phyloP scores from a whole-genome alignment of 2,888 invertebrate genomes.

The Zonitis immaculata region DNA sequence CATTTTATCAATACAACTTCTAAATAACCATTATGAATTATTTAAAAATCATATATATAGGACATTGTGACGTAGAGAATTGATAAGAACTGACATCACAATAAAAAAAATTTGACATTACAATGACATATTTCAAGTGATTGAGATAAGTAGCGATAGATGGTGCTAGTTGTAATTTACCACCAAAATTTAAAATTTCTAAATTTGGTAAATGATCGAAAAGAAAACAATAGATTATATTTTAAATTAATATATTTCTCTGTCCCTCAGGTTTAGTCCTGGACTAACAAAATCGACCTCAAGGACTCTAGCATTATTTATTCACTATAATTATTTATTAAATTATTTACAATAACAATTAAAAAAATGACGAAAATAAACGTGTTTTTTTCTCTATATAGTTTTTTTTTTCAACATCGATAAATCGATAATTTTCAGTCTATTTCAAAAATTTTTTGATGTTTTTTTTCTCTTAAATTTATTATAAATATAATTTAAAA shows the following conservation, averaged over 20 bases:
- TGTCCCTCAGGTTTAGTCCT: constrained; percentile 49
- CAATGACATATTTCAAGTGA: no score
- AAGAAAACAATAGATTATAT: constrained; percentile 7
- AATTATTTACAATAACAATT: constrained; percentile 37
- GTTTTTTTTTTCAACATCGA: constrained; percentile 26
- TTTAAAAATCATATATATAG: no score
- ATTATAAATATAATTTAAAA: constrained; percentile 20
- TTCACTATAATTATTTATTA: constrained; percentile 19
- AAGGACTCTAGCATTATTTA: constrained; percentile 40
- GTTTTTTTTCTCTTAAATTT: constrained; percentile 20
- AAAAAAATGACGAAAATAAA: constrained; percentile 14
- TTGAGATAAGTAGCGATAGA: no score
- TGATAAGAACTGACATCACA: no score
- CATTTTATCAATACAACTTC: not conserved
- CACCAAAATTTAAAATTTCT: no score
- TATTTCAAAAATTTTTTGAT: constrained; percentile 20
- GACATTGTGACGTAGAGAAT: no score
- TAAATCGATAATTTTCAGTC: constrained; percentile 34
- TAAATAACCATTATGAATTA: not conserved
- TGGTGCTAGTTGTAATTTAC: no score
- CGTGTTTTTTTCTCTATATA: not conserved
- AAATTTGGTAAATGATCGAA: no score
- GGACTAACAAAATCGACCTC: constrained; percentile 49
- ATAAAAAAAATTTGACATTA: no score
- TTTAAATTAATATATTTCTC: constrained; percentile 45